phyloP scores from a whole-genome alignment of 1,140 invertebrate species.

The Apis laboriosa region DNA sequence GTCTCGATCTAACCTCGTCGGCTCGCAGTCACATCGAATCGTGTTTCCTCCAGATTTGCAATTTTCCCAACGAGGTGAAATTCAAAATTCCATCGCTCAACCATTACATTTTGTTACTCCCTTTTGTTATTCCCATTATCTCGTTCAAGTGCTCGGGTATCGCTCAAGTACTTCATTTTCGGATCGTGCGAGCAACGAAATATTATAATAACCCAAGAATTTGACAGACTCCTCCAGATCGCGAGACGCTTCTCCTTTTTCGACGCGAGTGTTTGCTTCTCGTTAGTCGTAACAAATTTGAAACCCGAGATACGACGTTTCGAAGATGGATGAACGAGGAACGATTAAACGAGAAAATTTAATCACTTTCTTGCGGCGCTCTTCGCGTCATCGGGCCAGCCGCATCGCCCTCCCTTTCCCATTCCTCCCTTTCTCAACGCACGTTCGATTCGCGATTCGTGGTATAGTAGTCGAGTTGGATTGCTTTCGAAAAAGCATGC shows the following conservation, averaged over 20 bases:
- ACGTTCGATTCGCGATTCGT: slow-evolving; percentile 35
- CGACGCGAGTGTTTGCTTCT: neutral
- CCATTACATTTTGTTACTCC: neutral
- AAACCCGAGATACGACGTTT: neutral
- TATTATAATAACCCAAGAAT: neutral
- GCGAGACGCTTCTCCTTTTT: neutral
- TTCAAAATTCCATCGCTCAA: neutral
- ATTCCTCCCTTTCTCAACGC: neutral
- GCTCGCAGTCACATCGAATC: neutral
- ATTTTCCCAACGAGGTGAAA: neutral
- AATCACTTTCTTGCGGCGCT: neutral
- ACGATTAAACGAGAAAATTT: slow-evolving; percentile 27
- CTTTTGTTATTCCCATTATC: neutral
- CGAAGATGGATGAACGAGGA: neutral
- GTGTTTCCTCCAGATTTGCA: slow-evolving; percentile 6
- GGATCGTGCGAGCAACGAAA: neutral
- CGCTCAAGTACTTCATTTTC: too few species aligned
- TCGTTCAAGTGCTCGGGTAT: neutral
- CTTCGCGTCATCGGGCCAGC: neutral
- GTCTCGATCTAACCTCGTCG: too few species aligned
- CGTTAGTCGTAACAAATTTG: slow-evolving; percentile 29
- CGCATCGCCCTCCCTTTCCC: neutral
- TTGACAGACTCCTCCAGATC: neutral
- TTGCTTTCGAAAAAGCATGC: slow-evolving; percentile 32
- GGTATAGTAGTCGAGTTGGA: neutral